Conservation (phyloP, 2,113 vertebrate species). For the Glaucomys volans region DNA sequence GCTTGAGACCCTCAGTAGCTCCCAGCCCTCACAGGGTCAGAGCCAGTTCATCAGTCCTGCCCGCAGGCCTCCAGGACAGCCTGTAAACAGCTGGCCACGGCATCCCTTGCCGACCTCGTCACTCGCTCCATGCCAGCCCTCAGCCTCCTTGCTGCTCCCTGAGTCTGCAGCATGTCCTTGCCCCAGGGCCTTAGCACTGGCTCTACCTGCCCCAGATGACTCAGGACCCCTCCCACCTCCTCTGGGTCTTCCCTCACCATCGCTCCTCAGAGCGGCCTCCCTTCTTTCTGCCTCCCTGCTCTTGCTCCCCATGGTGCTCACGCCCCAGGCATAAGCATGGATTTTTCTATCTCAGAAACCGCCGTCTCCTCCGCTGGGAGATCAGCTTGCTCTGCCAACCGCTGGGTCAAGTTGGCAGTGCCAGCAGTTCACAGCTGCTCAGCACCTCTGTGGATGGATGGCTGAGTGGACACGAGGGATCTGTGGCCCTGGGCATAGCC, state of each 20-base stretch:
- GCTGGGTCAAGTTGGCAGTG: fast-evolving
- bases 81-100: background rate
- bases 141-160: background rate
- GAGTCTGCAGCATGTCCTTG: background rate
- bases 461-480: no score
- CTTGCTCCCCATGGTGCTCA: background rate
- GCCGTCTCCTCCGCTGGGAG: no score
- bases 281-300: fast-evolving
- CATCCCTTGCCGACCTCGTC: background rate
- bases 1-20: background rate
- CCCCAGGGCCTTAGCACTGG: background rate
- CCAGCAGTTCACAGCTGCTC: background rate
- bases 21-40: no score
- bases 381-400: background rate
- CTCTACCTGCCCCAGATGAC: background rate
- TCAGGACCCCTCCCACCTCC: background rate
- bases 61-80: background rate
- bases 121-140: background rate
- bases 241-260: background rate
- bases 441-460: no score
- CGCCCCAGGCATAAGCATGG: no score
- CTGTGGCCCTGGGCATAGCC: background rate
- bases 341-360: background rate
- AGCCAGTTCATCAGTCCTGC: background rate
- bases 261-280: background rate